A percentile compares a stretch with the other conserved stretches of the same genome.
Evolutionary conservation across 1,140 invertebrate genomes (phyloP).

Genomic region (Drosophila kohkoa): DNA sequence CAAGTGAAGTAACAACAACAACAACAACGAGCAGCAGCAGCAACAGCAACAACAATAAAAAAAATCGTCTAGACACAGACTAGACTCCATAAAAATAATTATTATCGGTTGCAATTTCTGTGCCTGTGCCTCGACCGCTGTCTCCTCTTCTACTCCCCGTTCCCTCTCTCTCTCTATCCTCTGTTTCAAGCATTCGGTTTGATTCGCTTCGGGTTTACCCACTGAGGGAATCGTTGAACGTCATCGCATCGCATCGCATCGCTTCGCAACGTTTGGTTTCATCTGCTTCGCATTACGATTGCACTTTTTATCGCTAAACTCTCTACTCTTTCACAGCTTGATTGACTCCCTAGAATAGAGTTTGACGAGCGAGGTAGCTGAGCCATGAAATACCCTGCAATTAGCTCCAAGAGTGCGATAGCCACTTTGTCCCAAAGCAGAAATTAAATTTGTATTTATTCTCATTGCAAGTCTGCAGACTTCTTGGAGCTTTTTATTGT

Average conservation of each 20-base stretch:
- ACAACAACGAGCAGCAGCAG: conserved; percentile 41
- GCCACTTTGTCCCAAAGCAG: too few relatives aligned
- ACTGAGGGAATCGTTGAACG: conserved; percentile 41
- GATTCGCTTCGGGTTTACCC: conserved; percentile 33
- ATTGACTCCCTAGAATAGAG: background rate
- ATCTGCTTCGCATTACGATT: conserved; percentile 75
- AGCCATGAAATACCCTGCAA: background rate
- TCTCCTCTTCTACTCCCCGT: background rate
- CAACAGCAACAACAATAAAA: conserved; percentile 59
- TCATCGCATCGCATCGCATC: conserved; percentile 56
- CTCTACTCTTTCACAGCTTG: background rate
- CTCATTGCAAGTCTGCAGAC: too few relatives aligned
- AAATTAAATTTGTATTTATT: too few relatives aligned
- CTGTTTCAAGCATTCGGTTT: conserved; percentile 5
- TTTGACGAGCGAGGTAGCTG: background rate
- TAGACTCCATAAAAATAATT: conserved; percentile 85
- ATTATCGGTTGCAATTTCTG: conserved; percentile 85
- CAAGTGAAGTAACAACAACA: conserved; percentile 66
- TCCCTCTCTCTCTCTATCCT: background rate
- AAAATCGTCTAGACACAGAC: conserved; percentile 84
- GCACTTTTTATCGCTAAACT: conserved; percentile 44
- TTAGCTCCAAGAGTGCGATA: too few relatives aligned
- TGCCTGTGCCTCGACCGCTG: conserved; percentile 40
- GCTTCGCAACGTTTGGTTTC: conserved; percentile 58
- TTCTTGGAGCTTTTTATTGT: too few relatives aligned